Evolutionary conservation across 2,113 vertebrate genomes (phyloP), one percentile per base, ranked within the genome.

Genomic region (Perognathus longimembris): DNA sequence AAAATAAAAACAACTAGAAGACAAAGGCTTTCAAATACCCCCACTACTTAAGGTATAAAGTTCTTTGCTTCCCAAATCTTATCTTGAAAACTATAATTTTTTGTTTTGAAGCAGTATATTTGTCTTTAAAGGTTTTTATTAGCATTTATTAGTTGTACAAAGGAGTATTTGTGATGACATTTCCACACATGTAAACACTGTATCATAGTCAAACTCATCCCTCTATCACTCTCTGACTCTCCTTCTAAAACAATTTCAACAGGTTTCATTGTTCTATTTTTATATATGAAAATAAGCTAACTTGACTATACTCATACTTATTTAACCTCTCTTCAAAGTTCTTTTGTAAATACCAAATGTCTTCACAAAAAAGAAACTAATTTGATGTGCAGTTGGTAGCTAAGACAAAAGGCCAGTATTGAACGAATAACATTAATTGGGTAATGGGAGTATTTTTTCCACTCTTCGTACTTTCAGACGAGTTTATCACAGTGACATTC

Each of bases 31-130:
- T 11, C 34, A 91, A 63, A 26, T 75, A 85, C 6, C 17, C n/a
- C 38, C 7, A 45, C 74, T 64, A 66, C 22, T 89, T 71, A 93
- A 81, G 26, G n/a, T 84, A 45, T 6, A 67, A 34, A 89, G 40
- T 74, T 73, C 17, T 83, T 67, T 94, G n/a, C 73, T 67, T 66
- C 42, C 36, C 40, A 64, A 88, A 92, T 59, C 91, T 91, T 85
- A 86, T 89, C 59, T 92, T 83, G 38, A 92, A 96, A 93, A 38
- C 24, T 64, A 59, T 83, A 82, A 79, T 85, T 36, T 89, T 34
- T 5, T 21, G 38, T 71, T 67, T 83, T 54, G 22, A 26, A 83
- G 18, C 10, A 45, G 45, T 45, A 45, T 45, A 12, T 12, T 45
- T 45, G 9, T 45, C 12, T 45, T 45, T 45, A 45, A 45, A 12